Conservation (phyloP, 2,113 vertebrate genomes). For the Neogobius melanostomus region DNA sequence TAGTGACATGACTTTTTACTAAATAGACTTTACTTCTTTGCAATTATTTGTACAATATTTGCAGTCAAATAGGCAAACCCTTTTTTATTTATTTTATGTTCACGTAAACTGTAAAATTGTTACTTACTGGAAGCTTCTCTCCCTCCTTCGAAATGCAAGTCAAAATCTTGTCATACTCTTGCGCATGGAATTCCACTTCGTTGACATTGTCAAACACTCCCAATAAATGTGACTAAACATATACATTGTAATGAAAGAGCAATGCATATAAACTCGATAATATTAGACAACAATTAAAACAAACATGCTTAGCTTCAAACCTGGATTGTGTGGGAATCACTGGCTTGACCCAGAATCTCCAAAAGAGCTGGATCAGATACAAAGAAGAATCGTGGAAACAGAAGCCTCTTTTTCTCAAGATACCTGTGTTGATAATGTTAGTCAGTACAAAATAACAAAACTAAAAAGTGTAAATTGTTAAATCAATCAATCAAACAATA, state of each 20-base stretch:
- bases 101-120: slow-evolving; percentile 63
- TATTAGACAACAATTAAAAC: neutral
- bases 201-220: slow-evolving; percentile 97
- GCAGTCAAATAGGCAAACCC: neutral
- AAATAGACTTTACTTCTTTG: no score
- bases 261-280: slow-evolving; percentile 71
- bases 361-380: slow-evolving; percentile 95
- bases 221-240: slow-evolving; percentile 83
- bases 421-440: slow-evolving; percentile 79
- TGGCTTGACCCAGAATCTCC: slow-evolving; percentile 96
- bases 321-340: slow-evolving; percentile 94
- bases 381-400: slow-evolving; percentile 97
- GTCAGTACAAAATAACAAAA: neutral
- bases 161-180: slow-evolving; percentile 68
- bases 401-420: slow-evolving; percentile 92
- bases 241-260: slow-evolving; percentile 1
- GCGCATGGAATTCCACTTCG: slow-evolving; percentile 87
- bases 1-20: no score
- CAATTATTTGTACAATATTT: no score
- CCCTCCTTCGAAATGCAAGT: neutral
- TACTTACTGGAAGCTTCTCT: slow-evolving; percentile 6
- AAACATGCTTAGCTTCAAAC: slow-evolving; percentile 21
- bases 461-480: neutral
- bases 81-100: slow-evolving; percentile 1
- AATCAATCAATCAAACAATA: slow-evolving; percentile 58